These are phyloP conservation scores for Unio delphinus DNA, from an alignment of 2,888 invertebrate genomes.

Conservation along the genomic window DNA sequence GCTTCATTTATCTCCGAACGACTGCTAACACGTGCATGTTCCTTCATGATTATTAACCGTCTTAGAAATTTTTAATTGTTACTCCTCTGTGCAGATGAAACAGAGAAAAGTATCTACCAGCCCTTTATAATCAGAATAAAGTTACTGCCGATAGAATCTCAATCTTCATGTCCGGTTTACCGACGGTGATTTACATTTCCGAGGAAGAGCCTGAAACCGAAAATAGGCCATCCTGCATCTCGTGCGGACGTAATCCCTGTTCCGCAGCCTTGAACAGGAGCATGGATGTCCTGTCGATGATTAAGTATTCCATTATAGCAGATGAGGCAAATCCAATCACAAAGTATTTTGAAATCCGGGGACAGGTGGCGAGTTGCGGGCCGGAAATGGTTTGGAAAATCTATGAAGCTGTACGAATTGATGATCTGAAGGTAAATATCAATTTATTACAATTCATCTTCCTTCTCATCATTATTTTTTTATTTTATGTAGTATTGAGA, in stretches of 20 bases:
- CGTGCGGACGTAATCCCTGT: background rate
- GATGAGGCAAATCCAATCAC: conserved; percentile 80
- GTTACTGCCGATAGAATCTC: background rate
- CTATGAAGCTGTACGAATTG: conserved; percentile 89
- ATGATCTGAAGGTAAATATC: conserved; percentile 87
- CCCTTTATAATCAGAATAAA: background rate
- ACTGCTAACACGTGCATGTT: no score
- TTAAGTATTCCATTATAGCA: conserved; percentile 60
- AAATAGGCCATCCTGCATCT: conserved; percentile 4
- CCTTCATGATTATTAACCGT: no score
- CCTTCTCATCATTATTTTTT: background rate
- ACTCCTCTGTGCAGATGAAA: no score
- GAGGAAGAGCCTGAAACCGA: background rate
- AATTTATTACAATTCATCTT: background rate
- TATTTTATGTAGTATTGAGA: background rate
- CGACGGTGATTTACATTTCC: background rate
- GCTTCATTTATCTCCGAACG: no score
- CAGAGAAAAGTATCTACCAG: no score
- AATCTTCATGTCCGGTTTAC: background rate
- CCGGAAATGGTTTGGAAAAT: conserved; percentile 94
- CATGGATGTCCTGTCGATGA: conserved; percentile 65
- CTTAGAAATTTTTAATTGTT: no score
- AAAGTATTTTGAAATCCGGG: conserved; percentile 89
- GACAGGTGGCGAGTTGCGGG: conserved; percentile 85
- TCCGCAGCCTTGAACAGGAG: conserved; percentile 33